Evolutionary conservation across 2,888 invertebrate genomes (phyloP).

Genomic region (Endotricha flammealis): DNA sequence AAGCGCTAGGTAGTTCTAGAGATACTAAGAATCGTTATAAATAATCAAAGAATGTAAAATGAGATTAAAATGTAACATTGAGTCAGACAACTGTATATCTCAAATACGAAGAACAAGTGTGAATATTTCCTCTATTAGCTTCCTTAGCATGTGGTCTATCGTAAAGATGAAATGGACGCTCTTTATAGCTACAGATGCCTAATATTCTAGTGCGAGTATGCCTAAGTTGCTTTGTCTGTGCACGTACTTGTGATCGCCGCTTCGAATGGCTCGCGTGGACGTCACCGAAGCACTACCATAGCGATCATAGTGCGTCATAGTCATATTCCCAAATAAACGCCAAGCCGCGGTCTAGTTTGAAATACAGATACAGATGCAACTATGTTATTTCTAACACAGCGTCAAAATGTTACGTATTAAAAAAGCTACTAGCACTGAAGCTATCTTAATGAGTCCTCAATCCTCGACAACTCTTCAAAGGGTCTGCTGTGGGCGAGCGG

Average conservation of each 20-base stretch:
- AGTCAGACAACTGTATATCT: no score
- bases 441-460: constrained; percentile 1
- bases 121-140: no score
- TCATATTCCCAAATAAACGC: constrained; percentile 18
- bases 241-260: constrained; percentile 10
- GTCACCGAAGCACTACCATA: constrained; percentile 23
- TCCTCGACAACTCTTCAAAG: background rate
- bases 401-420: background rate
- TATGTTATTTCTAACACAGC: constrained; percentile 3
- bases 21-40: constrained; percentile 12
- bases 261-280: constrained; percentile 10
- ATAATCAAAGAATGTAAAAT: constrained; percentile 19
- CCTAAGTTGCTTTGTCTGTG: constrained; percentile 18
- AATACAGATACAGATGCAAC: constrained; percentile 14
- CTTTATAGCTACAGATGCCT: constrained; percentile 20
- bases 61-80: constrained; percentile 21
- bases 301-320: constrained; percentile 13
- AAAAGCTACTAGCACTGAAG: background rate
- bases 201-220: constrained; percentile 25
- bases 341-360: constrained; percentile 25
- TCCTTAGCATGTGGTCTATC: no score
- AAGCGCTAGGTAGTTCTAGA: constrained; percentile 26
- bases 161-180: constrained; percentile 14
- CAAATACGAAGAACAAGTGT: no score
- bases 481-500: background rate